Percentiles rank a stretch among this genome's conserved stretches.
phyloP scores from a whole-genome alignment of 2,113 vertebrate genomes.

The Axis porcinus region DNA sequence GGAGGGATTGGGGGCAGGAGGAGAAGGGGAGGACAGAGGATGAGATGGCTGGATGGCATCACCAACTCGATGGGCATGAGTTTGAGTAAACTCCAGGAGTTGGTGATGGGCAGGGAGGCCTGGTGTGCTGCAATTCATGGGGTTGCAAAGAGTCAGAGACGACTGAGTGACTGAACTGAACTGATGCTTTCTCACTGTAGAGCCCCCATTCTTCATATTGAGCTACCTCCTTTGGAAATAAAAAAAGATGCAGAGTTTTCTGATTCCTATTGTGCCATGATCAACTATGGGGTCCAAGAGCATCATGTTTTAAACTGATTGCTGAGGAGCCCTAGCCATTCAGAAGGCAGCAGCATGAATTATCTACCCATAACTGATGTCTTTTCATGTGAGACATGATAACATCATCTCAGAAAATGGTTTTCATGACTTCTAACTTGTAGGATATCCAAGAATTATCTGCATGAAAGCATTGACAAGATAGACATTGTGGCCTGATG shows the following conservation, averaged over 20 bases:
- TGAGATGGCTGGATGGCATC: too few species aligned
- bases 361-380: neutral
- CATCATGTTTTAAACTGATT: neutral
- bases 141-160: too few species aligned
- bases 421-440: constrained; percentile 19
- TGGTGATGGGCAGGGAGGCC: too few species aligned
- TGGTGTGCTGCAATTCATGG: too few species aligned
- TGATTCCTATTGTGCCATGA: neutral
- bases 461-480: constrained; percentile 4
- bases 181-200: neutral
- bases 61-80: too few species aligned
- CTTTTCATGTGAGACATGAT: constrained; percentile 23
- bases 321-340: neutral
- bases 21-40: too few species aligned
- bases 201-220: neutral
- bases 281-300: neutral
- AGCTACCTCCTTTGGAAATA: neutral
- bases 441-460: neutral
- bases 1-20: too few species aligned
- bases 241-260: neutral
- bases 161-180: too few species aligned
- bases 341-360: neutral
- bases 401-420: constrained; percentile 30
- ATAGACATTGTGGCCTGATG: neutral
- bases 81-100: too few species aligned